Evolutionary conservation across 2,113 vertebrate species (phyloP), one percentile per base, ranked within the genome.

Genomic region (Elachura formosa): DNA sequence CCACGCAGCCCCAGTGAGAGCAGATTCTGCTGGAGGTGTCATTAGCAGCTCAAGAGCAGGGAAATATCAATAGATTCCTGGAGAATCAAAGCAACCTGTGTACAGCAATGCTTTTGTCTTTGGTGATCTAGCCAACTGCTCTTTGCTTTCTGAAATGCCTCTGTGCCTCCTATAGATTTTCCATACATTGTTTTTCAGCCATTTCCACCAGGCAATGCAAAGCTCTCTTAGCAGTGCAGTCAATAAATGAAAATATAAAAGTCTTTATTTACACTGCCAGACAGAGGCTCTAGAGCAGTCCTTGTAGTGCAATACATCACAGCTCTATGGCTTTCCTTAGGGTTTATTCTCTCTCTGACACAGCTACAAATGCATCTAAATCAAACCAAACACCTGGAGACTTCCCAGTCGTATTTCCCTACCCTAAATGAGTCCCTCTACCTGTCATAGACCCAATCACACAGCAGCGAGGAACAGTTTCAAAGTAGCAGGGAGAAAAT

Each of bases 211-310:
- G 87, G 90, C 82, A 72, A 86, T 13, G 40, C 89, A 93, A 95
- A 93, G 79, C 72, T 88, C 86, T 80, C 93, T 96, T 83, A 89
- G 77, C 7, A 3, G 48, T n/a, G 33, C 63, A 90, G 89, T 88
- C 94, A 95, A 94, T 96, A 96, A 93, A 88, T 49, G 92, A 94
- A 96, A 95, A 90, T 86, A 96, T 59, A 91, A 67, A 95, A 90
- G 72, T 93, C 90, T 96, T 90, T 95, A 94, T 93, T 97, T 96
- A 96, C 78, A 88, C 58, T 55, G 61, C 33, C 43, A 91, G 91
- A 63, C 94, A 94, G 51, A 41, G 95, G 78, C 82, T 87, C 79
- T 94, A 90, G 89, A 29, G 82, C 90, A 93, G 63, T 21, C 87
- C 85, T 83, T 86, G 93, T 92, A 95, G 82, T 33, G 83, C 82